Conservation (phyloP, 2,888 invertebrate genomes). For the Choreutis nemorana region DNA sequence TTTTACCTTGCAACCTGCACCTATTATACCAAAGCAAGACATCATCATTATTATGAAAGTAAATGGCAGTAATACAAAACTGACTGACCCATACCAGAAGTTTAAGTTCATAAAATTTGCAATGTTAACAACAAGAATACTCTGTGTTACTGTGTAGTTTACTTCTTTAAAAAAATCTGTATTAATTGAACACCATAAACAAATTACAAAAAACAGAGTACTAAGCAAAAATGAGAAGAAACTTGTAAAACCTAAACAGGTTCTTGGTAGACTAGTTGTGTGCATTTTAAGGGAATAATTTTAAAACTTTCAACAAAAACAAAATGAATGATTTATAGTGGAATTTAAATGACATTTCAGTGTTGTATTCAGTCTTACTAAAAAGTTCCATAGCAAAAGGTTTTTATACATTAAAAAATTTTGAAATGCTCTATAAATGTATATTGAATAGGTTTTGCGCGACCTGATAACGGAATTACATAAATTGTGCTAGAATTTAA, state of each 20-base stretch:
- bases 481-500: too few species aligned
- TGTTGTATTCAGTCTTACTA: too few species aligned
- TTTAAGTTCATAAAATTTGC: slow-evolving; percentile 41
- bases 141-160: slow-evolving; percentile 45
- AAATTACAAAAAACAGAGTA: slow-evolving; percentile 25
- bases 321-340: too few species aligned
- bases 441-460: too few species aligned
- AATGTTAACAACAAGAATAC: slow-evolving; percentile 25
- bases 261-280: slow-evolving; percentile 39
- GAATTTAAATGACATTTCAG: too few species aligned
- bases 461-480: too few species aligned
- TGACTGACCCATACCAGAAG: slow-evolving; percentile 39
- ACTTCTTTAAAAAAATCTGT: slow-evolving; percentile 46
- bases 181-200: slow-evolving; percentile 45
- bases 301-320: too few species aligned
- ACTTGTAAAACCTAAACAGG: slow-evolving; percentile 50
- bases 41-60: slow-evolving; percentile 33
- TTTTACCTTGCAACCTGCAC: slow-evolving; percentile 43
- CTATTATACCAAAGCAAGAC: slow-evolving; percentile 47
- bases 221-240: slow-evolving; percentile 35
- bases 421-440: too few species aligned
- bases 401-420: too few species aligned
- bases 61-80: slow-evolving; percentile 33
- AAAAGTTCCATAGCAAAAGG: too few species aligned
- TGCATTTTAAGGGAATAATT: slow-evolving; percentile 30